Evolutionary conservation across 2,797 vertebrate species (phyloP).

Genomic region (Thripadectes ignobilis): DNA sequence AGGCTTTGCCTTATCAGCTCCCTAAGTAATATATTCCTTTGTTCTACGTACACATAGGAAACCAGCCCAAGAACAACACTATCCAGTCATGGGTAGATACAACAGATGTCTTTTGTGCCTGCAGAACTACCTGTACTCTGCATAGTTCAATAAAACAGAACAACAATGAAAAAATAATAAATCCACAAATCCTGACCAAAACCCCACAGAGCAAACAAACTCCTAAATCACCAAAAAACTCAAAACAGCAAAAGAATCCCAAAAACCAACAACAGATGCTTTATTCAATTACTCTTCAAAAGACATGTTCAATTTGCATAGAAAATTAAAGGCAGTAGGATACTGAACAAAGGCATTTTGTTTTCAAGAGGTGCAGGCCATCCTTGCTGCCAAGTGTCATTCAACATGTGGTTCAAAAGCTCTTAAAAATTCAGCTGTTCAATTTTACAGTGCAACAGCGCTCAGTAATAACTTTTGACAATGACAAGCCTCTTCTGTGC

Average conservation of each 20-base stretch:
- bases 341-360: not conserved
- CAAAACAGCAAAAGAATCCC: not conserved
- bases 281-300: not conserved
- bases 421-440: not conserved
- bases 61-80: not conserved
- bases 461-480: not conserved
- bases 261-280: not conserved
- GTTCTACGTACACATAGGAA: not conserved
- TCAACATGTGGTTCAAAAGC: not conserved
- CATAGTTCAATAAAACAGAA: not conserved
- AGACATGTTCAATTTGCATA: not conserved
- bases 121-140: too few relatives aligned
- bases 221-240: not conserved
- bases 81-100: not conserved
- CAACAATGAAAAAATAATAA: not conserved
- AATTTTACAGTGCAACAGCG: not conserved
- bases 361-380: not conserved
- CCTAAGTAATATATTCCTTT: not conserved
- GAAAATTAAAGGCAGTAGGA: not conserved
- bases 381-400: not conserved
- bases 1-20: not conserved
- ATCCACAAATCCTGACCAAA: not conserved
- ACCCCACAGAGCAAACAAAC: not conserved
- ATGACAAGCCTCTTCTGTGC: not conserved
- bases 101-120: too few relatives aligned